Conservation (phyloP, 2,888 invertebrate species). For the Linyphia triangularis region DNA sequence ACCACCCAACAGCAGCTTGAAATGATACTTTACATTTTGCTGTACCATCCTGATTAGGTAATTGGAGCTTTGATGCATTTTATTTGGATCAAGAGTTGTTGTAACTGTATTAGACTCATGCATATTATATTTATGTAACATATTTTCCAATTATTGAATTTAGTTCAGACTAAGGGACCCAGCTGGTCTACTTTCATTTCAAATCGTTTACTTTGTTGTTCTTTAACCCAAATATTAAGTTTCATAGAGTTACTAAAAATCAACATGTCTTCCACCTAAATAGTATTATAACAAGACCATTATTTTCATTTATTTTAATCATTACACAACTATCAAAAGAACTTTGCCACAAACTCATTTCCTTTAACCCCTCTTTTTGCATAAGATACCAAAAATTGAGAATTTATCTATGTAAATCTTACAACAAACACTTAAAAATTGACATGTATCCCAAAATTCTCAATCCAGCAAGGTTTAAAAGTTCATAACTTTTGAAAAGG, state of each 20-base stretch:
- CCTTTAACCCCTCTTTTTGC: conserved; percentile 59
- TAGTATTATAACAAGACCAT: conserved; percentile 18
- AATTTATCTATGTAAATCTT: conserved; percentile 70
- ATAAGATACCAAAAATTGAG: conserved; percentile 75
- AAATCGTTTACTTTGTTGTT: conserved; percentile 26
- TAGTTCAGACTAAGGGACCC: neutral
- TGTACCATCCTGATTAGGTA: neutral
- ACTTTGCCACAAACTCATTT: conserved; percentile 61
- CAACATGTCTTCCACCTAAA: conserved; percentile 62
- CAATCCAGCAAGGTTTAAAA: too few species aligned
- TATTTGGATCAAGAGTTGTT: neutral
- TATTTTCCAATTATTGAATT: neutral
- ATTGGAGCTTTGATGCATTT: neutral
- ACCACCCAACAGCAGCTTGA: neutral
- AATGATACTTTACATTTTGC: neutral
- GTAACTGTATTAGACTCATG: neutral
- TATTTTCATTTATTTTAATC: neutral
- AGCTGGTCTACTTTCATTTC: conserved; percentile 31
- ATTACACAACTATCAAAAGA: conserved; percentile 65
- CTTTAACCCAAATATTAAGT: conserved; percentile 21
- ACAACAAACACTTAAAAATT: too few species aligned
- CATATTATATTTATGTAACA: neutral
- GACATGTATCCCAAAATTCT: too few species aligned
- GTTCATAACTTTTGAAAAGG: too few species aligned
- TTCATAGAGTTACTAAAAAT: conserved; percentile 11